These are phyloP conservation scores for Aplocera efformata DNA, from an alignment of 2,888 invertebrate genomes.

Conservation along the genomic window DNA sequence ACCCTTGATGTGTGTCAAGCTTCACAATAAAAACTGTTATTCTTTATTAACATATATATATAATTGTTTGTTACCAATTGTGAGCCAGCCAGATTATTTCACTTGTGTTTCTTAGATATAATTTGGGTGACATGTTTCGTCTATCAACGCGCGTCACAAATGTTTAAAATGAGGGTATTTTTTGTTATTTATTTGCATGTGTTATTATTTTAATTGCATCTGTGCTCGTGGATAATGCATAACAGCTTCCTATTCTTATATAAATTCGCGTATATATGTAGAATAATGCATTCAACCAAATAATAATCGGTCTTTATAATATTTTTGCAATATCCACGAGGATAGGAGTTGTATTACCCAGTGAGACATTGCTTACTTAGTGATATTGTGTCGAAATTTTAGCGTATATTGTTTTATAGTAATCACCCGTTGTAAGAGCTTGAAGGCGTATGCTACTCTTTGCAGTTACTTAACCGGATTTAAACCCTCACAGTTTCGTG, in stretches of 20 bases:
- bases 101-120: slow-evolving; percentile 12
- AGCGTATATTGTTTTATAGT: slow-evolving; percentile 16
- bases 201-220: slow-evolving; percentile 15
- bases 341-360: slow-evolving; percentile 14
- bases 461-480: background rate
- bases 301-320: background rate
- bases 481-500: background rate
- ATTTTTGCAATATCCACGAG: slow-evolving; percentile 10
- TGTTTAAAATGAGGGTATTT: slow-evolving; percentile 15
- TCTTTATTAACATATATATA: slow-evolving; percentile 6
- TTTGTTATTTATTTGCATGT: slow-evolving; percentile 25
- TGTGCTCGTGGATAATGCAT: slow-evolving; percentile 12
- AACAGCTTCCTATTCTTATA: background rate
- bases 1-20: no score
- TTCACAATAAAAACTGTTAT: slow-evolving; percentile 22
- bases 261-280: no score
- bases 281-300: no score
- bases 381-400: slow-evolving; percentile 22
- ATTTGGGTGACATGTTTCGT: slow-evolving; percentile 8
- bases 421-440: slow-evolving; percentile 18
- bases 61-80: slow-evolving; percentile 18
- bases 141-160: slow-evolving; percentile 12
- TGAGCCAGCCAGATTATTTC: slow-evolving; percentile 11
- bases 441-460: slow-evolving; percentile 10
- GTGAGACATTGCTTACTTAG: slow-evolving; percentile 20